Evolutionary conservation across 2,797 vertebrate species (phyloP), one percentile per base, ranked within the genome.

Genomic region (Leptoclinus maculatus): DNA sequence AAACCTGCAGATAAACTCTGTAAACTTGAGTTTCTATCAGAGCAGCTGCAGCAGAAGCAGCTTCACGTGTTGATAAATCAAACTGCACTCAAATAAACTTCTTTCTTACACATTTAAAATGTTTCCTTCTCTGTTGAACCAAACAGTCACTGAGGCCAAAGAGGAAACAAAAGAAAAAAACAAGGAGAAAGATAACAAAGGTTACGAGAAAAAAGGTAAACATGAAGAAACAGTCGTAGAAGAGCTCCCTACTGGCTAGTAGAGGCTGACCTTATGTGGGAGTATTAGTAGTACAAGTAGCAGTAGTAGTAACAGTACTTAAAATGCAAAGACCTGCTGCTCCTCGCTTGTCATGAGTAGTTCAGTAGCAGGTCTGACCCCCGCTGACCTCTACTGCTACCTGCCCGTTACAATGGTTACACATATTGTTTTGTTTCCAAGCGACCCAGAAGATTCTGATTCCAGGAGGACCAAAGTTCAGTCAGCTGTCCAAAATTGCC

Each of bases 401-500:
- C 21, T 23, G 27, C 2, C 34, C 70, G 13, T 85, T 82, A 36
- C 58, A 38, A 51, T 74, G 38, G 82, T 85, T 74, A 85, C 63
- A 60, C 17, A 53, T 23, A 19, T 27, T 81, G 10, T 71, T 87
- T 87, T 91, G 47, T 89, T 80, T 88, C 85, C 62, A 12, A 95
- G 94, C 57, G 1, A 87, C 79, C 70, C 90, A 91, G 83, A 95
- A 93, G 92, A 84, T 95, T 83, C 88, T 95, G 88, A 91, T 95
- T 73, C 93, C 93, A 21, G 95, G 92, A 79, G 93, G 94, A 76
- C 83, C 92, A 66, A 93, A 88, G 83, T 79, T 78, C 78, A 93
- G 93, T 81, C 92, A 93, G 74, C 82, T 95, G 83, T 95, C 95
- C 43, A 93, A 91, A 87, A 90, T 95, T 13, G 88, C 93, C 36